Evolutionary conservation across 2,113 vertebrate genomes (phyloP).

Genomic region (Butorides virescens): DNA sequence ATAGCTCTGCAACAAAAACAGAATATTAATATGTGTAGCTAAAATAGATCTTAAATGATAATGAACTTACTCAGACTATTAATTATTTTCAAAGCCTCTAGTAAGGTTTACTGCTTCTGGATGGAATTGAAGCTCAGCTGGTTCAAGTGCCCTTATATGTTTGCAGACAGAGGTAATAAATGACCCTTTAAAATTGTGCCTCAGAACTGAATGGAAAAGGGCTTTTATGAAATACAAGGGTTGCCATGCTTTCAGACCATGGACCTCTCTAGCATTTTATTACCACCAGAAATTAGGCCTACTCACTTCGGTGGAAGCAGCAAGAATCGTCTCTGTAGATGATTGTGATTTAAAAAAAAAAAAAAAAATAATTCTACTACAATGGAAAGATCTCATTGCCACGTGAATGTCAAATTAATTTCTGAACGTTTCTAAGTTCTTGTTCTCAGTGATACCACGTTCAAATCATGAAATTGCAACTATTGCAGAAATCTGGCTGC

Average conservation of each 20-base stretch:
- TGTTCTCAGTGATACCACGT: neutral
- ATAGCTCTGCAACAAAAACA: conserved; percentile 76
- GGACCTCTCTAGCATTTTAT: neutral
- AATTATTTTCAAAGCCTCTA: conserved; percentile 73
- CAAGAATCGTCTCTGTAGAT: neutral
- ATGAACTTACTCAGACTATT: conserved; percentile 70
- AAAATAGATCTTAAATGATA: conserved; percentile 79
- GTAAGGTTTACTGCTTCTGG: conserved; percentile 35
- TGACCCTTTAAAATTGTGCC: neutral
- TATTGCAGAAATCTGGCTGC: neutral
- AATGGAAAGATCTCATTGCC: neutral
- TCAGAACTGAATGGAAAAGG: neutral
- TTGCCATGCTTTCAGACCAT: neutral
- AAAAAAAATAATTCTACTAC: neutral
- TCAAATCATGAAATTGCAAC: neutral
- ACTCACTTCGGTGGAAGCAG: neutral
- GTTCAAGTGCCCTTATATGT: neutral
- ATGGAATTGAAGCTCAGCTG: conserved; percentile 4
- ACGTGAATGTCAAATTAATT: neutral
- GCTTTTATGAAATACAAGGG: neutral
- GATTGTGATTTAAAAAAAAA: neutral
- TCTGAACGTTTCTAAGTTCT: neutral
- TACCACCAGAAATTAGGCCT: neutral
- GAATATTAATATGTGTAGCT: conserved; percentile 76
- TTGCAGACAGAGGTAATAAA: conserved; percentile 11